Conservation (phyloP, 2,113 vertebrate species). For the Labrus mixtus region DNA sequence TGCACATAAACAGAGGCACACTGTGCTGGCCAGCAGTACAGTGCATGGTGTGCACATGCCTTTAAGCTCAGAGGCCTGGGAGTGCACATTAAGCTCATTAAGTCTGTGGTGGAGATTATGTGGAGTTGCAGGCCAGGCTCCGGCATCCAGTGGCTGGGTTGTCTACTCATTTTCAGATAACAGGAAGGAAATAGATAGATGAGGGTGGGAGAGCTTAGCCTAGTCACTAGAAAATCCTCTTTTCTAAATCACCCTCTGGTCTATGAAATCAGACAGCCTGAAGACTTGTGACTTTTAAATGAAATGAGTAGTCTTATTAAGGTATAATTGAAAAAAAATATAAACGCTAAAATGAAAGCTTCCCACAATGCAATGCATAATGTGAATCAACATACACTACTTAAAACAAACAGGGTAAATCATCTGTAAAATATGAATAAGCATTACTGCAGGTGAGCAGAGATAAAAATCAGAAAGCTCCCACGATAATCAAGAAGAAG, state of each 20-base stretch:
- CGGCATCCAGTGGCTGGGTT: constrained; percentile 51
- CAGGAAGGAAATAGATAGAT: constrained; percentile 46
- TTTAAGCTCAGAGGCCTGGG: constrained; percentile 71
- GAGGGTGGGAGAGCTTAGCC: constrained; percentile 14
- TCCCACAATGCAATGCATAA: neutral
- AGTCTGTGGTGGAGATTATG: constrained; percentile 75
- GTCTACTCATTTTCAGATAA: constrained; percentile 52
- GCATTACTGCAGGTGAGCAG: neutral
- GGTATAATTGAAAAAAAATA: neutral
- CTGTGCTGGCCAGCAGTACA: constrained; percentile 26
- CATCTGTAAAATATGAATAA: constrained; percentile 1
- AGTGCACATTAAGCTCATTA: constrained; percentile 82
- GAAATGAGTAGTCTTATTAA: neutral
- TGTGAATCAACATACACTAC: neutral
- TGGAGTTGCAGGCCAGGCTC: constrained; percentile 59
- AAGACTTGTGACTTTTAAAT: neutral
- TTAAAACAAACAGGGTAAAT: constrained; percentile 15
- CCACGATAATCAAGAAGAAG: constrained; percentile 16
- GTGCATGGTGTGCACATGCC: constrained; percentile 49
- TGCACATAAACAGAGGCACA: constrained; percentile 28
- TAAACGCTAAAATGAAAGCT: neutral
- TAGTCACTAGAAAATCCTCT: constrained; percentile 19
- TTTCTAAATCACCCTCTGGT: constrained; percentile 4
- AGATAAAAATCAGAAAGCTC: neutral
- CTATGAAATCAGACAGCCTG: neutral